Percentiles rank a stretch among this genome's conserved stretches.
These are phyloP conservation scores for Peromyscus californicus DNA, from an alignment of 2,113 vertebrate species.

Conservation along the genomic window DNA sequence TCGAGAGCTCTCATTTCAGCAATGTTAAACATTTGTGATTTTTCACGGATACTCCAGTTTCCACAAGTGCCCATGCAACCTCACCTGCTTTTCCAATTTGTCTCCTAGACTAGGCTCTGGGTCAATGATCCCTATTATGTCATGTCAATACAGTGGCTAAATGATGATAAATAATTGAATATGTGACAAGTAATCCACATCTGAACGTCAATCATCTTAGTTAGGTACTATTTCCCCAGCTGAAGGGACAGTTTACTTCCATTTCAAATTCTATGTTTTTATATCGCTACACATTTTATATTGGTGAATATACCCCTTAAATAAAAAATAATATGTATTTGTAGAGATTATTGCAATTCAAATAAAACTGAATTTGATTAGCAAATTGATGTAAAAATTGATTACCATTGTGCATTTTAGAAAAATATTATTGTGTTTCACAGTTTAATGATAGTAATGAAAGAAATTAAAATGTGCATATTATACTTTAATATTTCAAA, in stretches of 20 bases:
- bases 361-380: background rate
- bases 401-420: background rate
- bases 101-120: constrained; percentile 29
- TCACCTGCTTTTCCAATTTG: constrained; percentile 83
- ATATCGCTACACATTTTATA: background rate
- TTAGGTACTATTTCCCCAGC: background rate
- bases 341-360: background rate
- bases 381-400: background rate
- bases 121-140: constrained; percentile 70
- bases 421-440: background rate
- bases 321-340: background rate
- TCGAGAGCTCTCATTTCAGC: constrained; percentile 62
- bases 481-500: background rate
- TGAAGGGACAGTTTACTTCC: constrained; percentile 43
- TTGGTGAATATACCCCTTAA: background rate
- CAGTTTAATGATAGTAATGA: constrained; percentile 4
- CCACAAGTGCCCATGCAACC: constrained; percentile 61
- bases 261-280: background rate
- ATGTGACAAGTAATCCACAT: constrained; percentile 52
- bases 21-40: constrained; percentile 76
- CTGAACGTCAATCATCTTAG: constrained; percentile 55
- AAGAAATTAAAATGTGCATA: background rate
- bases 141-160: constrained; percentile 75
- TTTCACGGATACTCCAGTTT: constrained; percentile 79
- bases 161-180: constrained; percentile 78